phyloP scores from a whole-genome alignment of 64 coral and sea anemone genomes.

The Montipora cactus region DNA sequence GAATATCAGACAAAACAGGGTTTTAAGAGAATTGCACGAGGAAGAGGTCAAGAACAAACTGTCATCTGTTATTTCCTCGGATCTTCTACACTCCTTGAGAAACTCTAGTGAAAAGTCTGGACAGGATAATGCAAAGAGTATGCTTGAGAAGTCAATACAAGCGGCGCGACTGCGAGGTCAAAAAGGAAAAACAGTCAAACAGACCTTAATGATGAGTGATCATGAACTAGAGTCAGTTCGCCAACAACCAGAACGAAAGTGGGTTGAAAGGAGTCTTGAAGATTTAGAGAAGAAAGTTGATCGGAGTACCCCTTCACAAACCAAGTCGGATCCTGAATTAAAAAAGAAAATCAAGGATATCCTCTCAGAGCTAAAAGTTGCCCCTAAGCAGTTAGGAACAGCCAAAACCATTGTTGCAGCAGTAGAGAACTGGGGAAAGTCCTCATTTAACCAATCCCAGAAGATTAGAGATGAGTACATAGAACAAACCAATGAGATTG shows the following conservation, averaged over 20 bases:
- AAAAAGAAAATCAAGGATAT: slow-evolving; percentile 78
- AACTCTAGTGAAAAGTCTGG: not conserved
- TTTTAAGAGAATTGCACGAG: not conserved
- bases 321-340: slow-evolving; percentile 56
- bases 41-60: not conserved
- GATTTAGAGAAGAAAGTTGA: slow-evolving; percentile 13
- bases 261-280: slow-evolving; percentile 12
- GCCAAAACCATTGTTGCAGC: slow-evolving; percentile 82
- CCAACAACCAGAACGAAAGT: not conserved
- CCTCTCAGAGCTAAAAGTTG: slow-evolving; percentile 76
- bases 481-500: slow-evolving; percentile 56
- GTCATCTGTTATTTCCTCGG: not conserved
- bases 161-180: not conserved
- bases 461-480: slow-evolving; percentile 71
- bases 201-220: not conserved
- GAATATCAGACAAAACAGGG: not conserved
- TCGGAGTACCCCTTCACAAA: not conserved
- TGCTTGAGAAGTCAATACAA: slow-evolving; percentile 3
- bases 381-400: slow-evolving; percentile 60
- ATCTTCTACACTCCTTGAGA: not conserved
- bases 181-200: not conserved
- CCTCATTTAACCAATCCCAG: not conserved
- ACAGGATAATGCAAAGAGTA: not conserved
- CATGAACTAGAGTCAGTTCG: not conserved
- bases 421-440: slow-evolving; percentile 76